Base-by-base conservation (phyloP, 2,888 invertebrate genomes). In the Eumerus sabulonum region DNA sequence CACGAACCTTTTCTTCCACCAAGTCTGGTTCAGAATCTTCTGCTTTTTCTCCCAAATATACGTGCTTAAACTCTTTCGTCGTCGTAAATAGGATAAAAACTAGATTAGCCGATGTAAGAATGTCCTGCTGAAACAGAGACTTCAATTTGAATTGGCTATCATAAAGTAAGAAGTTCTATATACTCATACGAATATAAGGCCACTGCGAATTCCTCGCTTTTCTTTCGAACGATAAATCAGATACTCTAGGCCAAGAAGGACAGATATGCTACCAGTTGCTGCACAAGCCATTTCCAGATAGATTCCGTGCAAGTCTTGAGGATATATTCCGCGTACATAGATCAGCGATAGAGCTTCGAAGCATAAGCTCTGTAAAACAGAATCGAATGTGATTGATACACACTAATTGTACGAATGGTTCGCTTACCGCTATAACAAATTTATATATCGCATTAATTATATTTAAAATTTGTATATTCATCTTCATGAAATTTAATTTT, bases 271-370 rank as follows among this genome's bases (percentile, higher is more conserved):
- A 1, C 63, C 57, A 0, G 54, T 5, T 38, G 77, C 38, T 14
- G 19, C 62, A 14, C 50, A 63, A 18, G 62, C 53, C 54, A 77
- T 73, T 63, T 77, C 56, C 42, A 48, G 73, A 36, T 63, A 59
- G 1, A 68, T 17, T 2, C 42, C 54, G 1, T 4, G 73, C 17
- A 53, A 7, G 7, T 73, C 63, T 59, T 77, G 57, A 1, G 73
- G 73, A 40, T 73, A 73, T 0, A 53, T 42, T 11, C 62, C 66
- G 36, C 50, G 50, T 9, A 38, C 12, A 2, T 18, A 16, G 1
- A 72, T 44, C 1, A 66, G 0, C 0, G 38, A 1, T n/a, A 35
- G 12, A 17, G 17, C 44, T 0, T 36, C 1, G 0, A 57, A 11
- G 14, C 54, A 48, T 1, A 56, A 3, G 11, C 56, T 7, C 76